These are phyloP conservation scores for Drosophila subquinaria DNA, from an alignment of 2,888 invertebrate species.

Conservation along the genomic window DNA sequence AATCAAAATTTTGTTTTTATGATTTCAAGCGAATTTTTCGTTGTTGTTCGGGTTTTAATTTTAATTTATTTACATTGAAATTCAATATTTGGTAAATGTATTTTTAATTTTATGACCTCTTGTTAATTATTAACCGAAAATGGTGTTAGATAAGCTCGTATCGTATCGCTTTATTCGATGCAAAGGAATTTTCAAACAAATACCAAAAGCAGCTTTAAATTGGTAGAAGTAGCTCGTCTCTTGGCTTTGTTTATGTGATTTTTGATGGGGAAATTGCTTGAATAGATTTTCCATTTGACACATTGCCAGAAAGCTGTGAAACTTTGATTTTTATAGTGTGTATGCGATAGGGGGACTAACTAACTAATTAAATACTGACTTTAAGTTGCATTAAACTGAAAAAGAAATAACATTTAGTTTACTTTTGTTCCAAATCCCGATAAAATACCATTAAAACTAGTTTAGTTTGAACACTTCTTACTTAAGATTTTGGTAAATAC, in stretches of 20 bases:
- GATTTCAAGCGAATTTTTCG: slow-evolving; percentile 77
- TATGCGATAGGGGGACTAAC: background rate
- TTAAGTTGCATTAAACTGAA: background rate
- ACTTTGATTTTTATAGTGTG: slow-evolving; percentile 25
- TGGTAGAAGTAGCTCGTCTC: slow-evolving; percentile 12
- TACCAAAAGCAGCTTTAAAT: background rate
- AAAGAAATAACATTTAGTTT: background rate
- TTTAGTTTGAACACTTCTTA: too few species aligned
- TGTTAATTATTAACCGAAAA: slow-evolving; percentile 62
- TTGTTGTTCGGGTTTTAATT: slow-evolving; percentile 52
- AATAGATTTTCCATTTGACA: slow-evolving; percentile 32
- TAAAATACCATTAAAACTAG: too few species aligned
- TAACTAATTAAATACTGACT: slow-evolving; percentile 9
- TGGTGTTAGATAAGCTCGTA: slow-evolving; percentile 36
- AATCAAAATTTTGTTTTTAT: slow-evolving; percentile 78
- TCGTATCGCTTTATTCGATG: slow-evolving; percentile 42
- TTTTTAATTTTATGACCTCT: slow-evolving; percentile 66
- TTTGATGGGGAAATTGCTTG: slow-evolving; percentile 17
- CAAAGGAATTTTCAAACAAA: slow-evolving; percentile 47
- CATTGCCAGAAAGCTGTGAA: slow-evolving; percentile 28
- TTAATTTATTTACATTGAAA: slow-evolving; percentile 82
- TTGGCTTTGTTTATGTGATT: slow-evolving; percentile 7
- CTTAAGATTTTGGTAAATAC: too few species aligned
- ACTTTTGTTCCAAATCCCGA: too few species aligned
- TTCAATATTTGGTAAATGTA: slow-evolving; percentile 82